phyloP scores from a whole-genome alignment of 2,797 vertebrate genomes.

The Masticophis lateralis region DNA sequence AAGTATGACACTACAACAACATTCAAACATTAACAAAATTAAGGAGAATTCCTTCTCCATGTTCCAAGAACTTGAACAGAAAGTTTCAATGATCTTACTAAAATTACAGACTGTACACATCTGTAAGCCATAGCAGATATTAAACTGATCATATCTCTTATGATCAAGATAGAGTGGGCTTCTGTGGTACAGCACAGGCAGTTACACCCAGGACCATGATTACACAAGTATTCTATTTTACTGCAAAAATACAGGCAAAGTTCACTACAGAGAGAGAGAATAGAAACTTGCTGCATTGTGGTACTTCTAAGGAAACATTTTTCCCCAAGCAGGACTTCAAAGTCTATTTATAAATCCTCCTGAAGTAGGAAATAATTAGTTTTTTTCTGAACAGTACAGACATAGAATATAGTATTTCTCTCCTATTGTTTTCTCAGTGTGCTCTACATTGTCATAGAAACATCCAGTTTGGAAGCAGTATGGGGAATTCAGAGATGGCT shows the following conservation, averaged over 20 bases:
- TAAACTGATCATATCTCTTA: not conserved
- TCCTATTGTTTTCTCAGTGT: not conserved
- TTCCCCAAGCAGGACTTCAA: not conserved
- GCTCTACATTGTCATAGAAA: not conserved
- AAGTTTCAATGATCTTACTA: not conserved
- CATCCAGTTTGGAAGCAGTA: not conserved
- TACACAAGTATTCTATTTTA: not conserved
- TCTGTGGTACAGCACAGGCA: not conserved
- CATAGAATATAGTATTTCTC: not conserved
- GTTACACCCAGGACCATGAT: not conserved
- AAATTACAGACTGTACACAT: not conserved
- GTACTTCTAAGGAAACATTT: not conserved
- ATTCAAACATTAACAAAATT: not conserved
- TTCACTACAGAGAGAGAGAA: not conserved
- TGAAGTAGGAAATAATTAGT: not conserved
- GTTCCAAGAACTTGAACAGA: not conserved
- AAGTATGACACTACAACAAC: not conserved
- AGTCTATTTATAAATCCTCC: not conserved
- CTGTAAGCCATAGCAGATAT: not conserved
- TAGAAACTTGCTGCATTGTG: not conserved
- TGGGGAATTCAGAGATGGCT: not conserved
- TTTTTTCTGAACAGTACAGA: not conserved
- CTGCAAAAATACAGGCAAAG: not conserved
- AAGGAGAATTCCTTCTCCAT: not conserved
- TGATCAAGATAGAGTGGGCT: not conserved